These are phyloP conservation scores for Callyntrura sp. DNA, from an alignment of 2,888 invertebrate genomes.

Conservation along the genomic window DNA sequence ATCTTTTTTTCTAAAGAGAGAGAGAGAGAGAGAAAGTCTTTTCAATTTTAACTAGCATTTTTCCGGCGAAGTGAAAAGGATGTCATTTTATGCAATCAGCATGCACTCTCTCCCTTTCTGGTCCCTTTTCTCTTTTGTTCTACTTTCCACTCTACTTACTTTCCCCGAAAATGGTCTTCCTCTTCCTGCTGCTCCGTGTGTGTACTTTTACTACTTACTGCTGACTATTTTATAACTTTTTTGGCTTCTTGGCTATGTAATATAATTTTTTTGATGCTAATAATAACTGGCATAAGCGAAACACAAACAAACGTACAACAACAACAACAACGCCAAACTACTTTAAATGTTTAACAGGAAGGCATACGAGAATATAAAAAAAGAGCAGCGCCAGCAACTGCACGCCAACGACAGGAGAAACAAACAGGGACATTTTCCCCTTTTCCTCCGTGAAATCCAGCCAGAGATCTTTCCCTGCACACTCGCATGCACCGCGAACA, in stretches of 20 bases:
- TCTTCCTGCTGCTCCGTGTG: neutral
- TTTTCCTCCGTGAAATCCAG: constrained; percentile 39
- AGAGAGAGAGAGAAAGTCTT: too few species aligned
- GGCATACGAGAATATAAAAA: too few species aligned
- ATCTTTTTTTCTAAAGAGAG: too few species aligned
- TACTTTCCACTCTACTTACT: neutral
- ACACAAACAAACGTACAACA: too few species aligned
- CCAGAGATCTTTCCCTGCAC: too few species aligned
- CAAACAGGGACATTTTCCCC: neutral
- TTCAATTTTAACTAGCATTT: constrained; percentile 21
- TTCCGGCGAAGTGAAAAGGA: constrained; percentile 10
- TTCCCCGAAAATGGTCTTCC: neutral
- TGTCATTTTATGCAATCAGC: constrained; percentile 51
- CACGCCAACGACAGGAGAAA: too few species aligned
- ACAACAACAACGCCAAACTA: neutral
- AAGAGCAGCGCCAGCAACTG: too few species aligned
- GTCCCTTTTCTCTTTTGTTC: neutral
- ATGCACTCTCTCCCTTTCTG: neutral
- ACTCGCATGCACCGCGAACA: too few species aligned
- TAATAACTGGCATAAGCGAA: constrained; percentile 6
- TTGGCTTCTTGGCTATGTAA: too few species aligned
- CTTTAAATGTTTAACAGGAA: too few species aligned
- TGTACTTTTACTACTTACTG: too few species aligned
- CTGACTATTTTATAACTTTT: neutral
- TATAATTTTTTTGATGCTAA: neutral